Base-by-base conservation (phyloP, 1,140 invertebrate species). In the Lordiphosa collinella region DNA sequence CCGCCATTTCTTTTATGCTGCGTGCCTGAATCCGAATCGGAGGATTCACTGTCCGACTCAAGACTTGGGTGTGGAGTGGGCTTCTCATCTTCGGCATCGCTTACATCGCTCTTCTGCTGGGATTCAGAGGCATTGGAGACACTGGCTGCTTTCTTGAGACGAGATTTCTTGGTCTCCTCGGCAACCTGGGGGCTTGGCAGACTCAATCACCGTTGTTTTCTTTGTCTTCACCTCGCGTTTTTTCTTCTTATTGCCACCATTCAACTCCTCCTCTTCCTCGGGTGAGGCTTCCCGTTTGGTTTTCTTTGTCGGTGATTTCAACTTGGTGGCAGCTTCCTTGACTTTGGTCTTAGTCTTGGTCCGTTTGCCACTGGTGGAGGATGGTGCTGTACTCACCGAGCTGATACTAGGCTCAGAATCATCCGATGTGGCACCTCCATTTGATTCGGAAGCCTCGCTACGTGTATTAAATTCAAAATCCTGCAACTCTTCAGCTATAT, bases 401-500 rank as follows among this genome's bases (percentile, higher is more conserved):
- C 93, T 95, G 22, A 95, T 94, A 74, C 92, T 94, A 5, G 94
- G 93, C 55, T 84, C 73, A 0, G 92, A 91, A 70, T 92, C 92
- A 2, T 93, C 93, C 59, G 92, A 91, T 53, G 92, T 93, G 14
- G 93, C 93, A 58, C 92, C 92, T 2, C 53, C 76, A 11, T 80
- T 64, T 0, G 84, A 88, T 16, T 88, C 87, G 32, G 94, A 94
- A 13, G 95, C 94, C 89, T 96, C 95, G 87, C 95, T 96, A 10
- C 94, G 90, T 13, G 93, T 95, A 78, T 96, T 94, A 60, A 91
- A 91, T 12, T 93, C 92, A 52, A 93, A 87, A 56, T 91, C 92
- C 88, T 93, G 93, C 34, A 94, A 72, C 79, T 94, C 93, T 80
- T 94, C 93, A 10, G 92, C 92, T 51, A 93, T 93, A 74, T 94